Conservation (phyloP, 2,113 vertebrate species). For the Montifringilla adamsi region DNA sequence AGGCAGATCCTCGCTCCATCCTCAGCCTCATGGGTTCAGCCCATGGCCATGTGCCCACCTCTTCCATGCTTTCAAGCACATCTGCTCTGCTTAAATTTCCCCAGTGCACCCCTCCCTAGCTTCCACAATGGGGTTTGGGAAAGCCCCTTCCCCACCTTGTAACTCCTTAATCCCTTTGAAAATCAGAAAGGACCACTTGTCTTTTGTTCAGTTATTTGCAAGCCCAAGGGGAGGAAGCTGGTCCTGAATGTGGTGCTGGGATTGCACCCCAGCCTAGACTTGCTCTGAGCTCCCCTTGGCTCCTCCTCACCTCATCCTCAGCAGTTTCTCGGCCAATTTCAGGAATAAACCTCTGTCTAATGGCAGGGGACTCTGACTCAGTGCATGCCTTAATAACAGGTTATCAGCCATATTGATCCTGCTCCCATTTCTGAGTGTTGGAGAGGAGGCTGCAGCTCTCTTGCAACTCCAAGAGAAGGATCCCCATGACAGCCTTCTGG, state of each 20-base stretch:
- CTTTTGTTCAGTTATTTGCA: neutral
- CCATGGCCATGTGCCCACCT: accelerated
- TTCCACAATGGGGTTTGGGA: neutral
- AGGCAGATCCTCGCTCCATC: neutral
- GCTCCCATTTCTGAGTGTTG: neutral
- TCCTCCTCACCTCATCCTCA: neutral
- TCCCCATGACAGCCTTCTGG: neutral
- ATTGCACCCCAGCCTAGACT: neutral
- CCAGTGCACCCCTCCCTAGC: neutral
- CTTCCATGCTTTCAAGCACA: neutral
- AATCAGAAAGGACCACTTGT: accelerated
- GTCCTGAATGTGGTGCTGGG: neutral
- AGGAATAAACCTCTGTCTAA: neutral
- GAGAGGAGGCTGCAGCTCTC: neutral
- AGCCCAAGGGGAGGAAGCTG: neutral
- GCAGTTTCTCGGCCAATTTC: neutral
- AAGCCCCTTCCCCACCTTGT: neutral
- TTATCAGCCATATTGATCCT: neutral
- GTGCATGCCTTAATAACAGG: neutral
- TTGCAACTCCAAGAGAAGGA: accelerated
- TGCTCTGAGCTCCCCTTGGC: accelerated
- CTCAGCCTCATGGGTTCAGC: neutral
- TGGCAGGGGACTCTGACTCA: neutral
- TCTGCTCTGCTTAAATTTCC: neutral
- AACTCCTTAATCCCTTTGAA: neutral